Conservation (phyloP, 1,140 invertebrate genomes). For the Grapholita molesta region DNA sequence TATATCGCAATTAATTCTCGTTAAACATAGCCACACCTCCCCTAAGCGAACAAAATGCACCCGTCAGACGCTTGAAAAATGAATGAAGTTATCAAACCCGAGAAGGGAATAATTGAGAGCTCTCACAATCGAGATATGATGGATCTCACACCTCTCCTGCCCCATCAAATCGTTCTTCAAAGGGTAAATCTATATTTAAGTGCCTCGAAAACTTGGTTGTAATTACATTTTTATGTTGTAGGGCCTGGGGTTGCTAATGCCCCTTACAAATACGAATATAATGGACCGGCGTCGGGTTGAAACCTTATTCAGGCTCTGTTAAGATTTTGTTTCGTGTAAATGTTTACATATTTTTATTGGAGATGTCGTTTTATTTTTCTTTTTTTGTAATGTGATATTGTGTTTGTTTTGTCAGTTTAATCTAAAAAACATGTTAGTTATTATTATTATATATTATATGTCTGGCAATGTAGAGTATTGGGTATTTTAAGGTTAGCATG, state of each 20-base stretch:
- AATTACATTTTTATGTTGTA: slow-evolving; percentile 74
- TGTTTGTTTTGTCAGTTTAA: background rate
- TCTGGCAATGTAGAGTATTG: too few relatives aligned
- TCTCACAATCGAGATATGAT: slow-evolving; percentile 68
- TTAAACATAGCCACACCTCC: background rate
- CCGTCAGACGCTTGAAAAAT: slow-evolving; percentile 56
- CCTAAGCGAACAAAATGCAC: slow-evolving; percentile 23
- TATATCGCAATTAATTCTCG: slow-evolving; percentile 27
- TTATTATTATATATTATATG: too few relatives aligned
- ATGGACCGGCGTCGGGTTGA: slow-evolving; percentile 42
- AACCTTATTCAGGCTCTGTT: slow-evolving; percentile 31
- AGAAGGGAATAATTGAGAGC: slow-evolving; percentile 67
- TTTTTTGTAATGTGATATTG: background rate
- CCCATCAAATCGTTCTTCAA: slow-evolving; percentile 66
- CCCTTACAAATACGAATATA: slow-evolving; percentile 68
- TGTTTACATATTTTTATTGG: slow-evolving; percentile 13
- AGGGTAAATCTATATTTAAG: slow-evolving; percentile 76
- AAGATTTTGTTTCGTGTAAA: slow-evolving; percentile 8
- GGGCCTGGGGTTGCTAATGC: slow-evolving; percentile 54
- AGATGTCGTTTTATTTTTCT: background rate
- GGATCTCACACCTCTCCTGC: slow-evolving; percentile 63
- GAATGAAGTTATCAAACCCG: slow-evolving; percentile 61
- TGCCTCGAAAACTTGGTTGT: slow-evolving; percentile 60
- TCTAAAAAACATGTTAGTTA: too few relatives aligned
- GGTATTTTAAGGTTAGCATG: too few relatives aligned